phyloP scores from a whole-genome alignment of 2,888 invertebrate genomes.

The Parascotia fuliginaria region DNA sequence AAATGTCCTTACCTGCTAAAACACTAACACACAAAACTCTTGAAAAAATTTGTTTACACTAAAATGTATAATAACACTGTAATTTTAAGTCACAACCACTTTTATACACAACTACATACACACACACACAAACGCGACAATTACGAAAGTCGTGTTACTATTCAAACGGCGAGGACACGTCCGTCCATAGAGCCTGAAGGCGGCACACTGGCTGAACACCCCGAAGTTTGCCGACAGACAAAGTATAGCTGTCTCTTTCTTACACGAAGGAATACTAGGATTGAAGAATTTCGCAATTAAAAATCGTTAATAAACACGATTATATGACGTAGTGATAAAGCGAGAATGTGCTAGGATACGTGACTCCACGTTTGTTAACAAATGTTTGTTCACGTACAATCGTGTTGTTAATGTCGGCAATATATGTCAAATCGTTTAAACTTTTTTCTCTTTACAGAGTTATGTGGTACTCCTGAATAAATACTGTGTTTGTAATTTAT shows the following conservation, averaged over 20 bases:
- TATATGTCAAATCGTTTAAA: background rate
- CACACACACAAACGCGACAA: slow-evolving; percentile 41
- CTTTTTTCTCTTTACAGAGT: background rate
- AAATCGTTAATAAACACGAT: slow-evolving; percentile 60
- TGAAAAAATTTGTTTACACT: slow-evolving; percentile 11
- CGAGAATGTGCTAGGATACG: slow-evolving; percentile 27
- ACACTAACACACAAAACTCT: slow-evolving; percentile 36
- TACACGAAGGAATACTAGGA: slow-evolving; percentile 41
- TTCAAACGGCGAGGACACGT: slow-evolving; percentile 35
- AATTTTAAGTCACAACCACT: slow-evolving; percentile 52
- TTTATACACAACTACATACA: slow-evolving; percentile 29
- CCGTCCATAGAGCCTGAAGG: slow-evolving; percentile 33
- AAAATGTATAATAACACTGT: slow-evolving; percentile 18
- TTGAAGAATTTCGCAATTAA: slow-evolving; percentile 58
- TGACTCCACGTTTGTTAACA: background rate
- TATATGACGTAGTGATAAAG: slow-evolving; percentile 39
- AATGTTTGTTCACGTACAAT: background rate
- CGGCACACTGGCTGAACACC: slow-evolving; percentile 51
- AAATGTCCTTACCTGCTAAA: slow-evolving; percentile 42
- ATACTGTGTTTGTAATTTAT: background rate
- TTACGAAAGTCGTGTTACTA: slow-evolving; percentile 41
- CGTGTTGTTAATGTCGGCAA: background rate
- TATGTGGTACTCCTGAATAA: background rate
- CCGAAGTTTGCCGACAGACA: slow-evolving; percentile 45
- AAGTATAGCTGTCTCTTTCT: slow-evolving; percentile 36